These are phyloP conservation scores for Apodemia zela DNA, from an alignment of 2,888 invertebrate species.

Conservation along the genomic window DNA sequence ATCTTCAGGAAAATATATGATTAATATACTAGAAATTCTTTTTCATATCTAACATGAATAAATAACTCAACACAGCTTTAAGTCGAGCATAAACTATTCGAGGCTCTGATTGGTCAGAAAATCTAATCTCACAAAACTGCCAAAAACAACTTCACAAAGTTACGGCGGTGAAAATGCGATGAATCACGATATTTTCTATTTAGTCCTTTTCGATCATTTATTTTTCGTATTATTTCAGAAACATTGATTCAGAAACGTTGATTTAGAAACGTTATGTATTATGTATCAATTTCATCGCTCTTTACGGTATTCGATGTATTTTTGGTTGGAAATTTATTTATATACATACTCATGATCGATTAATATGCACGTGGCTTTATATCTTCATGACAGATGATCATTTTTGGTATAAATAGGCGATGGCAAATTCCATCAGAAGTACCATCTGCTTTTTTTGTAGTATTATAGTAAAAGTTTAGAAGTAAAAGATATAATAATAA, in stretches of 20 bases:
- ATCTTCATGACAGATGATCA: too few relatives aligned
- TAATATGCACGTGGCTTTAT: too few relatives aligned
- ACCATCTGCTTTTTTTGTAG: too few relatives aligned
- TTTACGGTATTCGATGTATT: neutral
- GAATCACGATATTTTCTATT: conserved; percentile 7
- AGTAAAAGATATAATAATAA: too few relatives aligned
- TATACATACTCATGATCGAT: too few relatives aligned
- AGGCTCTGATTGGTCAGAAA: neutral
- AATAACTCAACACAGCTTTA: neutral
- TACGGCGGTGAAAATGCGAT: neutral
- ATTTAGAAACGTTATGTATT: too few relatives aligned
- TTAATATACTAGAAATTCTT: neutral
- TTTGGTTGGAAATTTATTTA: too few relatives aligned
- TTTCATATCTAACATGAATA: neutral
- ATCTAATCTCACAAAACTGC: conserved; percentile 10
- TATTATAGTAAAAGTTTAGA: too few relatives aligned
- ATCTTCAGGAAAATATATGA: neutral
- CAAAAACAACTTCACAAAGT: conserved; percentile 10
- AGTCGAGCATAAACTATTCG: neutral
- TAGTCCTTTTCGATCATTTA: conserved; percentile 1
- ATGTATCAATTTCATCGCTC: neutral
- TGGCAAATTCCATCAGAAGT: too few relatives aligned
- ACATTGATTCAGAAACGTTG: neutral
- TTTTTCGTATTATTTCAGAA: neutral
- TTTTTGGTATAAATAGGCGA: too few relatives aligned